Conservation (phyloP, 2,113 vertebrate species). For the Asarcornis scutulata region DNA sequence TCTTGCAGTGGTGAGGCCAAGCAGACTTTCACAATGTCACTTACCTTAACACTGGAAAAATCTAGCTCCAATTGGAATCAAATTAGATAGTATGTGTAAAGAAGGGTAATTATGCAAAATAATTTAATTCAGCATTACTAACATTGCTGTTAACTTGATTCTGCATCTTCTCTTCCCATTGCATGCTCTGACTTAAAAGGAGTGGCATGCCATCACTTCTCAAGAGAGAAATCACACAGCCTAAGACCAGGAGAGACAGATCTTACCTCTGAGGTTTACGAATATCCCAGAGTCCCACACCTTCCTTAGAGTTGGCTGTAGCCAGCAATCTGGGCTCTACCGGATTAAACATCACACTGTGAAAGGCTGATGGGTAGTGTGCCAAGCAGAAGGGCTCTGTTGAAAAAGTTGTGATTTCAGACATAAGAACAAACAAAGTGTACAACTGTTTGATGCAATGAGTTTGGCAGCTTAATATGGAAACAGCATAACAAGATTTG, state of each 20-base stretch:
- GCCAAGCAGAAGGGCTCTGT: conserved; percentile 98
- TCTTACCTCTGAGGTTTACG: conserved; percentile 95
- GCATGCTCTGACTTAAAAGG: background rate
- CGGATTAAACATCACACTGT: conserved; percentile 99
- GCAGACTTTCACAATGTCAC: background rate
- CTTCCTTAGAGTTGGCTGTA: conserved; percentile 98
- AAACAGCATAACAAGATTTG: conserved; percentile 21
- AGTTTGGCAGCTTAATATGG: conserved; percentile 1
- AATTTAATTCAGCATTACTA: background rate
- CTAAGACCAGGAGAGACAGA: background rate
- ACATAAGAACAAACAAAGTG: conserved; percentile 19
- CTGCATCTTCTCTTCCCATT: background rate
- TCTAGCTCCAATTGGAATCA: background rate
- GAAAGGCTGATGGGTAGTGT: conserved; percentile 97
- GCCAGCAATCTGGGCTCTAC: conserved; percentile 94
- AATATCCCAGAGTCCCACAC: conserved; percentile 98
- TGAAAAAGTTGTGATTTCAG: conserved; percentile 43
- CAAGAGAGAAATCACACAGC: background rate
- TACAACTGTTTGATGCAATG: background rate
- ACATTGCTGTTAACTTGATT: background rate
- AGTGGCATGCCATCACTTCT: background rate
- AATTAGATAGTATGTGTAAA: background rate
- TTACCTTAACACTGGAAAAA: background rate
- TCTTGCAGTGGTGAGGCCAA: background rate
- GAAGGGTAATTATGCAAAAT: background rate